phyloP scores from a whole-genome alignment of 92 coral and sea anemone species.

The Palythoa grandiflora region DNA sequence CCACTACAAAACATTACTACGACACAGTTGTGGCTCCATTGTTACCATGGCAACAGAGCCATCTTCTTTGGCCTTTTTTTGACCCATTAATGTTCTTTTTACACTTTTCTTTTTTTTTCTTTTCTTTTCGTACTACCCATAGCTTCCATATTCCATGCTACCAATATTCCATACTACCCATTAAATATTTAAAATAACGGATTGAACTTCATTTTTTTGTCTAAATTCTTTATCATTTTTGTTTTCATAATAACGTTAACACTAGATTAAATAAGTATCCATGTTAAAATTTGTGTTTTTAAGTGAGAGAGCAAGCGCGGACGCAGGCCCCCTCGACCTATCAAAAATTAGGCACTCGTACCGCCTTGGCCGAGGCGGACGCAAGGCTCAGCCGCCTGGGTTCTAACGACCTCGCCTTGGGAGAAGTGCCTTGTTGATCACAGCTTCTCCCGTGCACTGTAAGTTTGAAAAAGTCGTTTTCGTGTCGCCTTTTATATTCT shows the following conservation, averaged over 20 bases:
- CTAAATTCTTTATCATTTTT: not conserved
- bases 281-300: not conserved
- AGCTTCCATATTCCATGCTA: too few species aligned
- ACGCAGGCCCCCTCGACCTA: constrained; percentile 72
- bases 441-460: constrained; percentile 81
- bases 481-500: constrained; percentile 53
- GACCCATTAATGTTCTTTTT: too few species aligned
- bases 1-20: too few species aligned
- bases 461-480: constrained; percentile 54
- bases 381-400: constrained; percentile 77
- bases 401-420: constrained; percentile 74
- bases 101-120: too few species aligned
- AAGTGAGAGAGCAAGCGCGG: constrained; percentile 57
- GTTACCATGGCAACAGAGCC: too few species aligned
- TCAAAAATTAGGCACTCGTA: constrained; percentile 77
- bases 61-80: too few species aligned
- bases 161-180: too few species aligned
- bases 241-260: not conserved
- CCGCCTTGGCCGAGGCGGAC: constrained; percentile 76
- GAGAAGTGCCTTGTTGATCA: constrained; percentile 78
- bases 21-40: too few species aligned
- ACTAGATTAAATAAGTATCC: not conserved
- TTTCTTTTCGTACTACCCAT: too few species aligned
- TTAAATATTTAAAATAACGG: too few species aligned
- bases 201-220: too few species aligned